Evolutionary conservation across 2,113 vertebrate species (phyloP).

Genomic region (Trachemys scripta): DNA sequence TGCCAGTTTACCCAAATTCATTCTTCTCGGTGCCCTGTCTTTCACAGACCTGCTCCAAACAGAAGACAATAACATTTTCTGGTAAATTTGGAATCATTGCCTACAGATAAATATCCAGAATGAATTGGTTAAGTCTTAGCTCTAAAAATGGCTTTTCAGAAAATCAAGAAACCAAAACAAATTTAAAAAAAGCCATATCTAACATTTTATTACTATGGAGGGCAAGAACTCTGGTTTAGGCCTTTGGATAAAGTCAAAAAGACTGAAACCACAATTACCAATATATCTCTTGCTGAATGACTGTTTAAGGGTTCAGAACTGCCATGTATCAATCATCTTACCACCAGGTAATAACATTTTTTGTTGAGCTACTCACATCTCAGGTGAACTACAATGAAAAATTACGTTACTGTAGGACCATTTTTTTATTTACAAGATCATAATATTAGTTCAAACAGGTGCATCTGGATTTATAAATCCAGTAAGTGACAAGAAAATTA

Average conservation of each 20-base stretch:
- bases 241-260: neutral
- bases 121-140: accelerated
- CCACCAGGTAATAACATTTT: neutral
- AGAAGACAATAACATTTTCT: neutral
- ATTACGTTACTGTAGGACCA: neutral
- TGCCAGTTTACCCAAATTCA: conserved; percentile 17
- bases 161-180: neutral
- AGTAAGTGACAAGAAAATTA: neutral
- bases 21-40: neutral
- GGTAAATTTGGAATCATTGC: neutral
- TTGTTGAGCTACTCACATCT: neutral
- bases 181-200: neutral
- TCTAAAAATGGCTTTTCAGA: neutral
- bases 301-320: no score
- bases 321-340: no score
- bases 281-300: no score
- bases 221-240: neutral
- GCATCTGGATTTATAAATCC: neutral
- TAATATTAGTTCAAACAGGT: neutral
- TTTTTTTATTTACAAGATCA: neutral
- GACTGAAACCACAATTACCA: neutral
- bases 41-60: neutral
- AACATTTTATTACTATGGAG: neutral
- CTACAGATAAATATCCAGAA: neutral
- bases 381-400: neutral